phyloP scores from a whole-genome alignment of 2,797 vertebrate species.

The Bradypodion ventrale region DNA sequence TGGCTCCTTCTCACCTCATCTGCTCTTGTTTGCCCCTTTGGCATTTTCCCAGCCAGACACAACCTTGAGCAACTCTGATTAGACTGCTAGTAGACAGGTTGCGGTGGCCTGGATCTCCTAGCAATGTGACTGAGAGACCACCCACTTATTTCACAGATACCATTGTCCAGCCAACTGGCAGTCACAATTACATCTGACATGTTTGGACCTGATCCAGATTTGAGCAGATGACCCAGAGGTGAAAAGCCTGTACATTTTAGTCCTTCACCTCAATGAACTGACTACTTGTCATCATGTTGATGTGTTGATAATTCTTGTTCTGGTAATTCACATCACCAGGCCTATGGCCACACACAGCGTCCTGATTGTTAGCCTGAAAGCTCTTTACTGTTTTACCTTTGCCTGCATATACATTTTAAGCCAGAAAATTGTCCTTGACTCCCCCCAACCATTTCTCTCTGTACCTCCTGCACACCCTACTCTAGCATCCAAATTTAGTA shows the following conservation, averaged over 20 bases:
- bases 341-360: neutral
- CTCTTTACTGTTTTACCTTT: neutral
- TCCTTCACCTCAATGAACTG: neutral
- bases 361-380: neutral
- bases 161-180: neutral
- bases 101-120: accelerated
- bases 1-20: neutral
- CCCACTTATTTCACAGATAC: neutral
- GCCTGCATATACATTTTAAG: neutral
- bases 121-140: neutral
- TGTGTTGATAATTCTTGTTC: neutral
- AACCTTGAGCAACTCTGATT: neutral
- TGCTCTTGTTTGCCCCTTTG: neutral
- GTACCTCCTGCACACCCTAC: neutral
- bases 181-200: neutral
- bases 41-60: neutral
- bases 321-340: neutral
- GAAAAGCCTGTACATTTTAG: neutral
- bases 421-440: neutral
- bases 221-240: neutral
- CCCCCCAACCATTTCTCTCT: no score
- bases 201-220: slow-evolving; percentile 5
- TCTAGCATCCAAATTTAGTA: neutral
- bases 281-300: neutral
- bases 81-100: neutral